A percentile compares a stretch with the other conserved stretches of the same genome.
These are phyloP conservation scores for Vidua chalybeata DNA, from an alignment of 2,113 vertebrate species.

Conservation along the genomic window DNA sequence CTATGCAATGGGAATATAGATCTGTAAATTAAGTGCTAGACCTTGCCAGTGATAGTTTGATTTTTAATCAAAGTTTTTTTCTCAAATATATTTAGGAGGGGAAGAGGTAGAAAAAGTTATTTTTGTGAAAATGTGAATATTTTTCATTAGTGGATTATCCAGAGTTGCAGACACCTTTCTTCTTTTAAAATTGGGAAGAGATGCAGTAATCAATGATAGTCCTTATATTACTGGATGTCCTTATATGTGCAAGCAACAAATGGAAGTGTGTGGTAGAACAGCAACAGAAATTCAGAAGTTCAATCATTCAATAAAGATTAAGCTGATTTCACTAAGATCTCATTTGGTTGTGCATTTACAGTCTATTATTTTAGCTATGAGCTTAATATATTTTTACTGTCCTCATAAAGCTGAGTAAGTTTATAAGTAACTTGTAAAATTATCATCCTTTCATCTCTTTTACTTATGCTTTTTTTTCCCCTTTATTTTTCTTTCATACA, in stretches of 20 bases:
- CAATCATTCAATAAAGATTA: background rate
- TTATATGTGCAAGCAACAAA: background rate
- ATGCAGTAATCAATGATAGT: background rate
- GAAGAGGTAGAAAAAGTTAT: background rate
- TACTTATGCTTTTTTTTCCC: conserved; percentile 72
- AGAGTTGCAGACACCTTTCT: background rate
- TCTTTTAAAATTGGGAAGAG: background rate
- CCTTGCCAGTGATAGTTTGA: background rate
- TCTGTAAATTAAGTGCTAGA: background rate
- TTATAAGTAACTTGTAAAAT: conserved; percentile 48
- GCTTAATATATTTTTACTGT: background rate
- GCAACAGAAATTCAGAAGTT: background rate
- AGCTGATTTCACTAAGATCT: background rate
- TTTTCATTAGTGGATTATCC: background rate
- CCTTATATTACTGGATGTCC: background rate
- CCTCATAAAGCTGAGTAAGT: conserved; percentile 1
- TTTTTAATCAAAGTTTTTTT: background rate
- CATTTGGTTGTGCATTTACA: background rate
- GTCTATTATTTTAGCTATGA: background rate
- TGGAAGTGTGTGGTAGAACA: background rate
- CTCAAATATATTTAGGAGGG: background rate
- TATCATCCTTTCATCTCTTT: conserved; percentile 62
- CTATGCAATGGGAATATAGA: background rate
- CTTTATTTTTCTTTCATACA: conserved; percentile 83
- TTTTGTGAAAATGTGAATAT: background rate